Conservation (phyloP, 1,140 invertebrate genomes). For the Calliopsis andreniformis region DNA sequence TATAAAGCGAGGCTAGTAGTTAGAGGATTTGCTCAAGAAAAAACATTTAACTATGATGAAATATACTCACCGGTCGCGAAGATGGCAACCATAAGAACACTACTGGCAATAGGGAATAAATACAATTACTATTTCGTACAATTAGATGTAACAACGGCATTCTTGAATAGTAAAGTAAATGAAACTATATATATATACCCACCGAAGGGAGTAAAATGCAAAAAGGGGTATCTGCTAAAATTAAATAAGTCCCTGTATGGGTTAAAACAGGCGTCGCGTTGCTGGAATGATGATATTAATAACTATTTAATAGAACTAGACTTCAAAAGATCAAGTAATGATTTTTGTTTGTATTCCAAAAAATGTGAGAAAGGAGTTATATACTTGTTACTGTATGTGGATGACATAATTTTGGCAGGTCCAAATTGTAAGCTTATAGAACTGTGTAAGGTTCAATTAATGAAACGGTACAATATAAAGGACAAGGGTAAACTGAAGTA, state of each 20-base stretch:
- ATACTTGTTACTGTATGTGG: conserved; percentile 53
- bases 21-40: no score
- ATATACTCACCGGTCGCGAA: no score
- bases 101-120: conserved; percentile 23
- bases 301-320: conserved; percentile 5
- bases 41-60: no score
- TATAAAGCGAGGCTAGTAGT: conserved; percentile 45
- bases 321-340: conserved; percentile 32
- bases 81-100: no score
- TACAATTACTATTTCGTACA: conserved; percentile 48
- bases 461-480: conserved; percentile 23
- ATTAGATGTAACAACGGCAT: conserved; percentile 36
- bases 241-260: not conserved
- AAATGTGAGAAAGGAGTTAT: not conserved
- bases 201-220: not conserved
- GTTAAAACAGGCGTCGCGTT: not conserved
- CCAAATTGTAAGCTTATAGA: conserved; percentile 12
- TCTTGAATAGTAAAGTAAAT: no score
- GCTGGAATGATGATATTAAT: conserved; percentile 45
- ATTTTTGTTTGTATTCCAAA: conserved; percentile 43
- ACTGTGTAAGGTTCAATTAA: conserved; percentile 39
- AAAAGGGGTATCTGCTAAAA: no score
- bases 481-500: conserved; percentile 47
- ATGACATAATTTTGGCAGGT: conserved; percentile 41
- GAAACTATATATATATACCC: no score